Conservation (phyloP, 2,797 vertebrate species). For the Sebastes flavidus region DNA sequence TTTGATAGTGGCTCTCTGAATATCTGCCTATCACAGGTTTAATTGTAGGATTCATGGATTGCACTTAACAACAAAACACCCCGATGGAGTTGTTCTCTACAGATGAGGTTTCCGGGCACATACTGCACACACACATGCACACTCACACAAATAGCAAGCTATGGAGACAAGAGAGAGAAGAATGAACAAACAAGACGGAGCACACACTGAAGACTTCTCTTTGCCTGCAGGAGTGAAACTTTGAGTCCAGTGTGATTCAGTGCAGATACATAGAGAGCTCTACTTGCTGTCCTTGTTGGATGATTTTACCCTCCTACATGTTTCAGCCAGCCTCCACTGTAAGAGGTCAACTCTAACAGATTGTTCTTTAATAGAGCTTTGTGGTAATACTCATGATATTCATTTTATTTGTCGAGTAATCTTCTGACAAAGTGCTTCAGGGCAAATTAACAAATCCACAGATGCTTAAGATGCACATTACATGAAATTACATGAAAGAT, state of each 20-base stretch:
- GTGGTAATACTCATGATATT: neutral
- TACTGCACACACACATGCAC: neutral
- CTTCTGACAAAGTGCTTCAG: neutral
- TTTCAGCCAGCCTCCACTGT: neutral
- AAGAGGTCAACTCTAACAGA: neutral
- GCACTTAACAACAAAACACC: slow-evolving; percentile 14
- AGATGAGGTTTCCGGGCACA: neutral
- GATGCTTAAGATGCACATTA: neutral
- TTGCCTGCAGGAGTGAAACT: neutral
- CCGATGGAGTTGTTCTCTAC: neutral
- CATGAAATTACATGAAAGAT: neutral
- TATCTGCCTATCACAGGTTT: neutral
- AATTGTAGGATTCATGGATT: neutral
- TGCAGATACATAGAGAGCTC: neutral
- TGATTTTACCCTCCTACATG: neutral
- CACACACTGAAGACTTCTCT: neutral
- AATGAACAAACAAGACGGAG: neutral
- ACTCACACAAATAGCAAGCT: neutral
- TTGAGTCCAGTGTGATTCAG: neutral
- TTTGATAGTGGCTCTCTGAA: slow-evolving; percentile 8
- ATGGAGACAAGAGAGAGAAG: neutral
- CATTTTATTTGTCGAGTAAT: neutral
- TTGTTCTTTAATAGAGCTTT: neutral
- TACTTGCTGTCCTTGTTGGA: neutral
- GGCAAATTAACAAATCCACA: neutral